Evolutionary conservation across 2,888 invertebrate genomes (phyloP).

Genomic region (Brenthis ino): DNA sequence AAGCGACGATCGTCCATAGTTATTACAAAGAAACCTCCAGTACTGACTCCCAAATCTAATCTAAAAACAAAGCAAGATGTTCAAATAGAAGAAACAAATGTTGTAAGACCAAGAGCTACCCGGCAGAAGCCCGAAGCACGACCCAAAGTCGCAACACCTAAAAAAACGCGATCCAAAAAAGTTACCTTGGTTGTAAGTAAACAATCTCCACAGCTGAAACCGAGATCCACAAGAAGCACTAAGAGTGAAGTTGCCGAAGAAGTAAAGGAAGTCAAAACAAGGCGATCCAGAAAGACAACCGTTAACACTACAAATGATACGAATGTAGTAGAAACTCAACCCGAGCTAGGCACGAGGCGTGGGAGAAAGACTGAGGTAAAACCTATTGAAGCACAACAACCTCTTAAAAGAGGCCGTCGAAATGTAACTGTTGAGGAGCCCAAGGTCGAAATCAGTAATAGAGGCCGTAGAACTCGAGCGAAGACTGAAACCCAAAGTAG

Average conservation of each 20-base stretch:
- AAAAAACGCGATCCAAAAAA: conserved; percentile 20
- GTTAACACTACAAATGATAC: conserved; percentile 36
- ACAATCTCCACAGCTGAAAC: conserved; percentile 54
- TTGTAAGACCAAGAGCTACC: conserved; percentile 44
- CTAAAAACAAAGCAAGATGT: conserved; percentile 28
- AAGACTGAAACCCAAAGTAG: not conserved
- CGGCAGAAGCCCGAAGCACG: conserved; percentile 41
- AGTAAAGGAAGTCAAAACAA: conserved; percentile 26
- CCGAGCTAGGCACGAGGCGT: conserved; percentile 36
- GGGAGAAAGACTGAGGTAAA: not conserved
- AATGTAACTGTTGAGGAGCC: conserved; percentile 1
- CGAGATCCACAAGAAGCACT: conserved; percentile 40
- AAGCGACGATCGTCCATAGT: conserved; percentile 52
- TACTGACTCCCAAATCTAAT: conserved; percentile 46
- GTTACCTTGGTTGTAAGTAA: conserved; percentile 49
- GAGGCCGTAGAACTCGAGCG: conserved; percentile 1
- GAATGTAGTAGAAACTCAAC: conserved; percentile 28
- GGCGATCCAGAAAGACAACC: conserved; percentile 33
- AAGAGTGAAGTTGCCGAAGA: conserved; percentile 8
- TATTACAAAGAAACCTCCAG: conserved; percentile 56
- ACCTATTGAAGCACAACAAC: not conserved
- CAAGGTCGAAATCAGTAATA: not conserved
- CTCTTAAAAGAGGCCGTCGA: conserved; percentile 1
- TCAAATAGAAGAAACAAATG: conserved; percentile 34
- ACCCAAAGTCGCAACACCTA: conserved; percentile 28